Evolutionary conservation across 2,797 vertebrate species (phyloP).

Genomic region (Chelon labrosus): DNA sequence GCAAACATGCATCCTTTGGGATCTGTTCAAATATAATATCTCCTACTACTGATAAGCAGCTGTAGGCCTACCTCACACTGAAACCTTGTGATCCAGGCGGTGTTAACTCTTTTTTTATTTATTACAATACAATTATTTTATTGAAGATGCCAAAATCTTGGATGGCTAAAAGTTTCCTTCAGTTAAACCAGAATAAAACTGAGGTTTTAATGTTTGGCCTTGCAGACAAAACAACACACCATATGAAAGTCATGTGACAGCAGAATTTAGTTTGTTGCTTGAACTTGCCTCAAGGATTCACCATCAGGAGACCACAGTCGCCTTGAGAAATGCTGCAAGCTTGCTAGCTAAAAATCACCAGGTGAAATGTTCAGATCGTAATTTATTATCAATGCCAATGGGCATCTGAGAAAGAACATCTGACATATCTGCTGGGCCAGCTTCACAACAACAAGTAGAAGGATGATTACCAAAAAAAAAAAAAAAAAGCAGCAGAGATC

Average conservation of each 20-base stretch:
- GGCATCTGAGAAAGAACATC: too few relatives aligned
- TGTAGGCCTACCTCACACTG: too few relatives aligned
- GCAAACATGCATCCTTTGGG: background rate
- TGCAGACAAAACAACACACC: background rate
- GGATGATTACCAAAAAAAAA: constrained; percentile 30
- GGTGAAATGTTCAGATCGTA: background rate
- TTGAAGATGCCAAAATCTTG: too few relatives aligned
- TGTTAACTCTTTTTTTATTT: too few relatives aligned
- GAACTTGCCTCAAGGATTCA: background rate
- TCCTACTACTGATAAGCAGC: too few relatives aligned
- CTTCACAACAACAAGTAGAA: constrained; percentile 29
- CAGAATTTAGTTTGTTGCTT: background rate
- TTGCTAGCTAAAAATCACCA: too few relatives aligned
- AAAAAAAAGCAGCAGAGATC: constrained; percentile 55
- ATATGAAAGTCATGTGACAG: background rate
- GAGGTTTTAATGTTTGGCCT: background rate
- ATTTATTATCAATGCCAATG: background rate
- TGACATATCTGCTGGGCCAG: background rate
- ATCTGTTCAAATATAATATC: background rate
- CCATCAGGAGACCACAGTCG: too few relatives aligned
- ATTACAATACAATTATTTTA: too few relatives aligned
- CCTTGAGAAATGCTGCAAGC: too few relatives aligned
- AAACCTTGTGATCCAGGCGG: background rate
- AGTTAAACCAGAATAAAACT: background rate
- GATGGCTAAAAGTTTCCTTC: background rate